A percentile compares a stretch with the other conserved stretches of the same genome.
Conservation (phyloP, 2,113 vertebrate species). For the Butorides virescens region DNA sequence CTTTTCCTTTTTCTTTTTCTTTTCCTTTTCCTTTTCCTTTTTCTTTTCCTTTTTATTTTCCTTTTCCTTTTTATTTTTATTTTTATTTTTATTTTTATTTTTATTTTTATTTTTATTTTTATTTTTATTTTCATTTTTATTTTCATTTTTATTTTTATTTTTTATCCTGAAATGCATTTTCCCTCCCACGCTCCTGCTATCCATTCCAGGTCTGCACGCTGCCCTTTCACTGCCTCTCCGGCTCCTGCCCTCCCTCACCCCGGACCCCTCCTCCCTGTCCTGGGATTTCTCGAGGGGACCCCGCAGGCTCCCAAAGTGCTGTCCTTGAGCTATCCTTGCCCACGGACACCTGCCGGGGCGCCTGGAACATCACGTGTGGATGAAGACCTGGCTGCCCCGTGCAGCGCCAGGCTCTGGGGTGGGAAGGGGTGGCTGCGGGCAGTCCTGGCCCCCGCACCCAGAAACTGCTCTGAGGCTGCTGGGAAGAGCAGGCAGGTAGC, state of each 20-base stretch:
- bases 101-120: too few relatives aligned
- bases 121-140: background rate
- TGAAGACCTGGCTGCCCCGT: rapidly evolving
- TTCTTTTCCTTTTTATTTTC: too few relatives aligned
- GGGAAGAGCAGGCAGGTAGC: background rate
- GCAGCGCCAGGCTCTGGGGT: background rate
- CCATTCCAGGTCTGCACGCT: background rate
- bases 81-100: too few relatives aligned
- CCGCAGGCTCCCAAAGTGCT: background rate
- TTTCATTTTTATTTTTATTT: background rate
- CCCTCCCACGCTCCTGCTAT: background rate
- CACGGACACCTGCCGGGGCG: background rate
- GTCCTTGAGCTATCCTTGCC: background rate
- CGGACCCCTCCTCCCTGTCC: rapidly evolving
- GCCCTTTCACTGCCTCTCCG: background rate
- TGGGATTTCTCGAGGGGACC: background rate
- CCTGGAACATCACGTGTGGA: background rate
- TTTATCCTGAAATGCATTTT: background rate
- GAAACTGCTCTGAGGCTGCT: background rate
- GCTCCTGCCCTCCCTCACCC: background rate
- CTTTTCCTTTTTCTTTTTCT: too few relatives aligned
- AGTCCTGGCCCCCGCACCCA: background rate
- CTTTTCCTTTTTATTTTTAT: too few relatives aligned
- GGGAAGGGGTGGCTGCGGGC: background rate
- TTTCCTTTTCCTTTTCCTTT: too few relatives aligned